Percentiles rank a stretch among this genome's conserved stretches.
Evolutionary conservation across 1,140 invertebrate species (phyloP).

Genomic region (Thaumatotibia leucotreta): DNA sequence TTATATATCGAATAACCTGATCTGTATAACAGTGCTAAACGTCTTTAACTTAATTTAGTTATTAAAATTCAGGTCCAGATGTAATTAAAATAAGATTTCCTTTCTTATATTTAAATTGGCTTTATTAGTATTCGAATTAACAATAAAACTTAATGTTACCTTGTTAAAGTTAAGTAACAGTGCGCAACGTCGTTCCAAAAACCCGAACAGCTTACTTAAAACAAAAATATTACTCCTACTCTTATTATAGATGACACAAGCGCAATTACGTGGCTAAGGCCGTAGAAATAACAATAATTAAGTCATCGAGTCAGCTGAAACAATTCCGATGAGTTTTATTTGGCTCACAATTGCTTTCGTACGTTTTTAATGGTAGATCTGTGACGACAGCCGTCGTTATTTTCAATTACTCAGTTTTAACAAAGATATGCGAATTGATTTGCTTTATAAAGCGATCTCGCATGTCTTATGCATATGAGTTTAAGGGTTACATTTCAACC

Average conservation of each 20-base stretch:
- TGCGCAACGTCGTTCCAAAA: slow-evolving; percentile 37
- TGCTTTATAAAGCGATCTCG: background rate
- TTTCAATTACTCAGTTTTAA: slow-evolving; percentile 4
- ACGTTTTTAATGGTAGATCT: background rate
- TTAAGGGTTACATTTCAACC: background rate
- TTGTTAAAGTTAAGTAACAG: slow-evolving; percentile 29
- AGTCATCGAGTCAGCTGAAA: slow-evolving; percentile 34
- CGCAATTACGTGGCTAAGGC: slow-evolving; percentile 38
- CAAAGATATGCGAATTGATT: background rate
- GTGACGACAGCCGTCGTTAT: background rate
- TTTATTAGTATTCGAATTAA: background rate
- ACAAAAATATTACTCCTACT: slow-evolving; percentile 39
- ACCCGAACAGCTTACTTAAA: slow-evolving; percentile 38
- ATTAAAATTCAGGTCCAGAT: too few species aligned
- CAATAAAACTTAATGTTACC: background rate
- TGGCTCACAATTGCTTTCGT: slow-evolving; percentile 26
- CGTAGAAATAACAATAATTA: slow-evolving; percentile 61
- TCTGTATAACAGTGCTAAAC: background rate
- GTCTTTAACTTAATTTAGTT: background rate
- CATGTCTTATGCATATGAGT: background rate
- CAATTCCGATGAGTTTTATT: slow-evolving; percentile 31
- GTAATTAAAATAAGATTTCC: too few species aligned
- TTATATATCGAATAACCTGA: too few species aligned
- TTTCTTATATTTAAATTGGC: background rate
- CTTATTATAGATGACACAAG: slow-evolving; percentile 43